Evolutionary conservation across 2,113 vertebrate genomes (phyloP).

Genomic region (Nothoprocta pentlandii): DNA sequence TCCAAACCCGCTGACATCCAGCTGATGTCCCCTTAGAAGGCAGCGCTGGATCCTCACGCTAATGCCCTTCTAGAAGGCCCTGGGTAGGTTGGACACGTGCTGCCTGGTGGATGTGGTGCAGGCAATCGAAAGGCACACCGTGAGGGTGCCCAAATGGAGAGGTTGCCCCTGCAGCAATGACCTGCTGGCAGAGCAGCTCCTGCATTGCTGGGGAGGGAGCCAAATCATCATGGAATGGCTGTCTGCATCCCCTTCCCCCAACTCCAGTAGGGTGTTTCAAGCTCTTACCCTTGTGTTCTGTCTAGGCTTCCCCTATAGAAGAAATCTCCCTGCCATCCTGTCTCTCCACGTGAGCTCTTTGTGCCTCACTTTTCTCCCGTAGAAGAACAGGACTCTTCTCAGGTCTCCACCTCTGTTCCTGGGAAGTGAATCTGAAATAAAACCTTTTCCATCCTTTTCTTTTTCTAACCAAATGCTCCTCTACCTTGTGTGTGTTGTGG

Average conservation of each 20-base stretch:
- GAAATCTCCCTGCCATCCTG: rapidly evolving
- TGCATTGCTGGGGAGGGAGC: background rate
- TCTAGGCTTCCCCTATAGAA: background rate
- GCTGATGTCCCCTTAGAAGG: background rate
- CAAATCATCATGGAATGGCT: background rate
- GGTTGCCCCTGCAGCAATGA: background rate
- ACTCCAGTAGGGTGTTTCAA: background rate
- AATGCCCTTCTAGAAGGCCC: background rate
- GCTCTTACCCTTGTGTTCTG: background rate
- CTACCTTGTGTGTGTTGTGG: background rate
- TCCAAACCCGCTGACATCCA: background rate
- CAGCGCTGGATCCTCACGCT: background rate
- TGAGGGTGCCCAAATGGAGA: background rate
- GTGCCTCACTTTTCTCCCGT: background rate
- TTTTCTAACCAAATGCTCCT: background rate
- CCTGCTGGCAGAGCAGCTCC: background rate
- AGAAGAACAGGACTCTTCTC: background rate
- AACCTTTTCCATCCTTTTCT: background rate
- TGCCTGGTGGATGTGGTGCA: background rate
- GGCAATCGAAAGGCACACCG: background rate
- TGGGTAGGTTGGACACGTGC: background rate
- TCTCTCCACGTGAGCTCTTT: background rate
- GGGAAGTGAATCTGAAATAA: background rate
- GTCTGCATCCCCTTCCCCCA: background rate
- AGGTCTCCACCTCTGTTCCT: background rate